Base-by-base conservation (phyloP, 2,113 vertebrate genomes). In the Halichoeres trimaculatus region DNA sequence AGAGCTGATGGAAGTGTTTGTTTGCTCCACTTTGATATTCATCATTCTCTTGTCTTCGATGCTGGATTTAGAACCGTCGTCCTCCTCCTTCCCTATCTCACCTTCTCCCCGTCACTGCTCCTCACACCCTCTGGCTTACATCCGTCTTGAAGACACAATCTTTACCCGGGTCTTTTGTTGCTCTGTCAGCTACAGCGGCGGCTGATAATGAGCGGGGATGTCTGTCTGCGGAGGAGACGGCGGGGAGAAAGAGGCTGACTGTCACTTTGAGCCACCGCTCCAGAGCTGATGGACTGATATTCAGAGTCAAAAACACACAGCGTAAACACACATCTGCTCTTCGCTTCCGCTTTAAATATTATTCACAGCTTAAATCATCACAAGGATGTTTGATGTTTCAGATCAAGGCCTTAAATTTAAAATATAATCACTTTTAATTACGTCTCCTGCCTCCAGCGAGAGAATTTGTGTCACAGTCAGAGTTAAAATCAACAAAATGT, bases 101-200 rank as follows among this genome's bases (percentile, higher is more conserved):
- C 26, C 16, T 11, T 41, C 56, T 52, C 19, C 58, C 60, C 11
- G 56, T 67, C 75, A 43, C 52, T 38, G 65, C 55, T 47, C 53
- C 57, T 0, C 51, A 10, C 61, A 16, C 50, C 53, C 26, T 53
- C 30, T 50, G 47, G 24, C 56, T 51, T 2, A 3, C 72, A 58
- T 47, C 55, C 35, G 8, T 58, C 57, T 23, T 34, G 41, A 34
- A 53, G 66, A 63, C 53, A 12, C 47, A 0, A 30, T 72, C 80
- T 81, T 52, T 8, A 10, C 73, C 9, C 8, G 9, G 22, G 60
- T 36, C 22, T 80, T n/a, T 76, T 84, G 80, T 88, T 48, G 65
- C 38, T 48, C 50, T 50, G 62, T 77, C 51, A 8, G 69, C 61
- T 23, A 8, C 54, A 40, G 61, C 10, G 64, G 23, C 64, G 1